phyloP scores from a whole-genome alignment of 1,140 invertebrate genomes.

The Pinna nobilis region DNA sequence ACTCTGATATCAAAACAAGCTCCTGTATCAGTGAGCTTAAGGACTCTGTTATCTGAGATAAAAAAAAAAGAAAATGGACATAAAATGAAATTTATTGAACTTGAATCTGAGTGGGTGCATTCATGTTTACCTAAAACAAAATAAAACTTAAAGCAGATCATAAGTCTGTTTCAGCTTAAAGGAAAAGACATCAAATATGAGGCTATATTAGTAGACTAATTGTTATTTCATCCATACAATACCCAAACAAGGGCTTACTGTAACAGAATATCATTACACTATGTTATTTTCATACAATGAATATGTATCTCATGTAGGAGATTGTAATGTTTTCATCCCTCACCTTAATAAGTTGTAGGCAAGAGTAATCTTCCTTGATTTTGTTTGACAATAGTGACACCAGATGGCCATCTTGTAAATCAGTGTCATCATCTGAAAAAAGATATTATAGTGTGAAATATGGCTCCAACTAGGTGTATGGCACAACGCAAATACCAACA shows the following conservation, averaged over 20 bases:
- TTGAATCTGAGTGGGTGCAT: neutral
- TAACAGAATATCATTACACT: neutral
- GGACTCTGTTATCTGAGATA: conserved; percentile 39
- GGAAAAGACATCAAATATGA: neutral
- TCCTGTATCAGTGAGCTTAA: conserved; percentile 13
- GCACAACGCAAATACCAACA: too few species aligned
- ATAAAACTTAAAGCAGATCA: neutral
- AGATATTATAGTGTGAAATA: too few species aligned
- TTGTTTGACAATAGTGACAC: conserved; percentile 37
- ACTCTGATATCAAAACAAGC: neutral
- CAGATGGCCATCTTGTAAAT: conserved; percentile 39
- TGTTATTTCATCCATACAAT: neutral
- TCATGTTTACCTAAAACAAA: neutral
- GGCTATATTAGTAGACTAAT: neutral
- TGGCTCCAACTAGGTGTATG: too few species aligned
- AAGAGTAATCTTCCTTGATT: conserved; percentile 27
- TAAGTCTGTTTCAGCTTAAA: neutral
- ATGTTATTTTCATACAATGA: neutral
- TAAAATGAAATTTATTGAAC: neutral
- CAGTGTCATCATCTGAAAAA: conserved; percentile 11
- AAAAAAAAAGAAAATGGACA: neutral
- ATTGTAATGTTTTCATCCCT: too few species aligned
- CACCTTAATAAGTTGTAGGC: conserved; percentile 5
- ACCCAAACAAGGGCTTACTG: neutral
- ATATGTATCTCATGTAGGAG: neutral